phyloP scores from a whole-genome alignment of 2,888 invertebrate genomes.

The Nomada fabriciana region DNA sequence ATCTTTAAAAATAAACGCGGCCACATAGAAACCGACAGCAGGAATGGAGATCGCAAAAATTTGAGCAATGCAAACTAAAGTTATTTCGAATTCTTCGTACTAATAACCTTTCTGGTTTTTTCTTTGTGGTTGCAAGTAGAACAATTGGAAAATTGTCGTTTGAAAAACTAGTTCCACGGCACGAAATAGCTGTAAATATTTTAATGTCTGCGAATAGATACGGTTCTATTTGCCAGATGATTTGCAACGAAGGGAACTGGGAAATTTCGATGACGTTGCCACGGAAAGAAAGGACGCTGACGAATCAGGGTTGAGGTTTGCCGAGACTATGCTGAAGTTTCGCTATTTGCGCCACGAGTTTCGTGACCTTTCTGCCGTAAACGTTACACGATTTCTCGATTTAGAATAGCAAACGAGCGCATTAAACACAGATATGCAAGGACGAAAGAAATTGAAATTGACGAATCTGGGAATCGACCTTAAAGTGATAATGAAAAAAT shows the following conservation, averaged over 20 bases:
- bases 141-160: not conserved
- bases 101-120: not conserved
- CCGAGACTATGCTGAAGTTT: slow-evolving; percentile 9
- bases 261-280: slow-evolving; percentile 12
- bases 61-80: no score
- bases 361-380: slow-evolving; percentile 28
- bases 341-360: not conserved
- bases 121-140: not conserved
- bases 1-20: no score
- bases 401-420: not conserved
- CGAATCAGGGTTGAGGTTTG: slow-evolving; percentile 30
- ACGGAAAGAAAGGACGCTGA: not conserved
- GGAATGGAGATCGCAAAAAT: no score
- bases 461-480: slow-evolving; percentile 16
- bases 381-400: slow-evolving; percentile 29
- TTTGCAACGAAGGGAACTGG: not conserved
- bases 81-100: no score
- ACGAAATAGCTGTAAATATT: not conserved
- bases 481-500: not conserved
- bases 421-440: slow-evolving; percentile 35
- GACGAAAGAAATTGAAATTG: slow-evolving; percentile 31
- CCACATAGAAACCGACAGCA: no score
- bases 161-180: no score
- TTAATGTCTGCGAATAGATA: not conserved
- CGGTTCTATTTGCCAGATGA: not conserved